Percentiles rank a stretch among this genome's conserved stretches.
Conservation (phyloP, 2,113 vertebrate genomes). For the Maccullochella peelii region DNA sequence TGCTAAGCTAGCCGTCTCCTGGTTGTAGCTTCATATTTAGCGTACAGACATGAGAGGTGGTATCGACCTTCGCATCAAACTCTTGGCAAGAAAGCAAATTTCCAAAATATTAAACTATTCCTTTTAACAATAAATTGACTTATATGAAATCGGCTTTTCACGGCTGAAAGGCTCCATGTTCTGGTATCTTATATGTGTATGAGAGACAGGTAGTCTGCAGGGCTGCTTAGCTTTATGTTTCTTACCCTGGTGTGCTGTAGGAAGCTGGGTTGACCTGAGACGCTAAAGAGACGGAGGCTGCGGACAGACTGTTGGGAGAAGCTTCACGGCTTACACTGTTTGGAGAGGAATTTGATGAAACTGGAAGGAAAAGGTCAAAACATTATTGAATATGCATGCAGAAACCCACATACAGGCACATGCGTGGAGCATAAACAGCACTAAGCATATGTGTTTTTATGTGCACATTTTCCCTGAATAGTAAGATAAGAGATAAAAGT, state of each 20-base stretch:
- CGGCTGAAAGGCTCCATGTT: background rate
- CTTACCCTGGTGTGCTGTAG: conserved; percentile 80
- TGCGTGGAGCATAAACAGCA: background rate
- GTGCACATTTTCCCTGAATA: background rate
- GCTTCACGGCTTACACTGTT: conserved; percentile 81
- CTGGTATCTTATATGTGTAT: background rate
- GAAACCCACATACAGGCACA: background rate
- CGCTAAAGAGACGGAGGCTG: conserved; percentile 70
- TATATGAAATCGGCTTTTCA: background rate
- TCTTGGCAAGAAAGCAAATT: too few species aligned
- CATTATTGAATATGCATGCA: background rate
- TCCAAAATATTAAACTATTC: too few species aligned
- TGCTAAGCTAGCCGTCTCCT: too few species aligned
- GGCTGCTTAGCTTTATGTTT: background rate
- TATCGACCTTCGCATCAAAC: too few species aligned
- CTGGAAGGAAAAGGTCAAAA: conserved; percentile 59
- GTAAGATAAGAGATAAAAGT: background rate
- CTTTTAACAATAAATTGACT: background rate
- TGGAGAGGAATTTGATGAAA: conserved; percentile 86
- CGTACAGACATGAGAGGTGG: too few species aligned
- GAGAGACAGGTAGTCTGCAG: background rate
- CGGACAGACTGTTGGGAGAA: conserved; percentile 79
- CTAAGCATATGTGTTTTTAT: background rate
- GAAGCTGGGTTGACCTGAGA: conserved; percentile 80
- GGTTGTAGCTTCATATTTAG: too few species aligned